Base-by-base conservation (phyloP, 2,797 vertebrate genomes). In the Peromyscus eremicus region DNA sequence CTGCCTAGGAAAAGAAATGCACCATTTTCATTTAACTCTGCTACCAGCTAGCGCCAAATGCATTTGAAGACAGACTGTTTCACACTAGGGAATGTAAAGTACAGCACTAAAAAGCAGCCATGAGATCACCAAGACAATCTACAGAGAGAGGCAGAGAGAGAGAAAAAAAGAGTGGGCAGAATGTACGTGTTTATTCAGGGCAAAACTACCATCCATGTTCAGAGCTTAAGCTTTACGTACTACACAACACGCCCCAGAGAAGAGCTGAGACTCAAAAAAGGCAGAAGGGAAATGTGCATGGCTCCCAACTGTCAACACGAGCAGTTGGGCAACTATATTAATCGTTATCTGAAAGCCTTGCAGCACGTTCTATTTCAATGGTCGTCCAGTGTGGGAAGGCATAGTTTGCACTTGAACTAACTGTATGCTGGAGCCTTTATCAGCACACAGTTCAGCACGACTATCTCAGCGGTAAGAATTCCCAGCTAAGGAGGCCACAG, bases 11-110 rank as follows among this genome's bases (percentile, higher is more conserved):
- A 92, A 83, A 95, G 93, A 94, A 94, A 94, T 75, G 57, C 64
- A 91, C 71, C 96, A 66, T 96, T 92, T 97, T 64, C 92, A n/a
- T 96, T 93, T 97, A 95, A 95, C 82, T 93, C 96, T 71, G 88
- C 29, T 75, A 90, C 6, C 25, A 83, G 81, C 27, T 73, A 96
- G 96, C 60, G 95, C 71, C 75, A 21, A 93, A 73, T 52, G 49
- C 96, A 91, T 85, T 94, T 87, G 70, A 87, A 97, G 91, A 96
- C n/a, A 92, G 34, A 46, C 70, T 92, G 76, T 97, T 97, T 95
- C 96, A 96, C 75, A 95, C 66, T 70, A 86, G 88, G 93, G 90
- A 94, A 96, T 94, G 92, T 84, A 96, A 96, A 87, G 66, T 32
- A 55, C 49, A 87, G 86, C 85, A 68, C 85, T 96, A 75, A 96